Percentiles rank a stretch among this genome's conserved stretches.
Conservation (phyloP, 2,888 invertebrate genomes). For the Hirtodrosophila duncani region DNA sequence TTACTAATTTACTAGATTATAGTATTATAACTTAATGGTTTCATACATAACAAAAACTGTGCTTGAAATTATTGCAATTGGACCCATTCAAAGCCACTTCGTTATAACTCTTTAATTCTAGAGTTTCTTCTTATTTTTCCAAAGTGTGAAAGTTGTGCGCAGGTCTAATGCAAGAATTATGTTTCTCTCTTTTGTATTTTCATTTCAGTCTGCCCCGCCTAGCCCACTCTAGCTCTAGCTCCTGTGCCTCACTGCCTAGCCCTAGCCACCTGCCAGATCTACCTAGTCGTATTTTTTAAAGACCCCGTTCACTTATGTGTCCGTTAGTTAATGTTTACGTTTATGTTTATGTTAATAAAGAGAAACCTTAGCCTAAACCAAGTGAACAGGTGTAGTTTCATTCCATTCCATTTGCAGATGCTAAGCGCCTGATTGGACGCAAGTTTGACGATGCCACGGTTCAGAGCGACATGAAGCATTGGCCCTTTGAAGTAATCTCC, state of each 20-base stretch:
- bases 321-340: not conserved
- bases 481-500: constrained; percentile 93
- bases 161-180: constrained; percentile 44
- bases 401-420: constrained; percentile 81
- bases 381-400: constrained; percentile 20
- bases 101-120: not conserved
- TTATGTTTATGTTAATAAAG: constrained; percentile 49
- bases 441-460: constrained; percentile 92
- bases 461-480: constrained; percentile 95
- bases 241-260: constrained; percentile 6
- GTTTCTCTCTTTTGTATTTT: constrained; percentile 52
- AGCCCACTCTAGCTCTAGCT: constrained; percentile 44
- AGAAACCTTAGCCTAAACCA: constrained; percentile 19
- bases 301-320: constrained; percentile 28
- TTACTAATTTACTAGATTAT: no score
- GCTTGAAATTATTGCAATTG: no score
- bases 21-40: no score
- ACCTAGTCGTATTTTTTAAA: constrained; percentile 13
- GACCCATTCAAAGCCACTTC: no score
- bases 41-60: no score
- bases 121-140: not conserved
- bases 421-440: constrained; percentile 95
- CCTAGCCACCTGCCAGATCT: constrained; percentile 13
- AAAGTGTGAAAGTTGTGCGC: constrained; percentile 17
- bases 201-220: constrained; percentile 61